Base-by-base conservation (phyloP, 2,113 vertebrate genomes). In the Laterallus jamaicensis region DNA sequence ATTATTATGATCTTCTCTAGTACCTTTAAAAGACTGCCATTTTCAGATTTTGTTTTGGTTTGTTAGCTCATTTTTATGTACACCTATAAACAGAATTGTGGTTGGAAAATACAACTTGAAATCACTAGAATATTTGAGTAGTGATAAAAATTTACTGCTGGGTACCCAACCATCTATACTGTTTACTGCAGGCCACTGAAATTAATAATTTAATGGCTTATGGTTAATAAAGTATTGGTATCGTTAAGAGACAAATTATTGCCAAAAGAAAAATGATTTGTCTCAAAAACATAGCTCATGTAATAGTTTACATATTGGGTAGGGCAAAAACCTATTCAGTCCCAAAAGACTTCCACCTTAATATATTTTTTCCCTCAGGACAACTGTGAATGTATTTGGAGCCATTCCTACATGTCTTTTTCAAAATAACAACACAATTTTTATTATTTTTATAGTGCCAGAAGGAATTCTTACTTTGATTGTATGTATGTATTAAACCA, bases 141-240 rank as follows among this genome's bases (percentile, higher is more conserved):
- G 20, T 39, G 62, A 84, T 85, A 96, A 93, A 94, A 88, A 82
- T 67, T 93, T 94, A 84, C 50, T 93, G 8, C 60, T 83, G 24
- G 37, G 28, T 82, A 95, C 28, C 7, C 47, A 95, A 67, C 44
- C 10, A 87, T 88, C 90, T 97, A 59, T 62, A 73, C 5, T 80
- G 28, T 32, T 95, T 95, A 93, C 78, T 76, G 12, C 16, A 77
- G 47, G 39, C 29, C 63, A 81, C 49, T 96, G 75, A 94, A 95
- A 84, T 95, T 96, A 96, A 96, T 95, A 90, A 95, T 68, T 56
- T 90, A 95, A 95, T 96, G 28, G 39, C 15, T 96, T 94, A 88
- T 83, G 25, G 50, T 73, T 97, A 93, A 96, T 94, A 96, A 96
- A 97, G 74, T 95, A 90, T 44, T 86, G 67, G 66, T 93, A 92